Percentiles rank a stretch among this genome's conserved stretches.
Evolutionary conservation across 2,888 invertebrate species (phyloP).

Genomic region (Daptonema setosum): DNA sequence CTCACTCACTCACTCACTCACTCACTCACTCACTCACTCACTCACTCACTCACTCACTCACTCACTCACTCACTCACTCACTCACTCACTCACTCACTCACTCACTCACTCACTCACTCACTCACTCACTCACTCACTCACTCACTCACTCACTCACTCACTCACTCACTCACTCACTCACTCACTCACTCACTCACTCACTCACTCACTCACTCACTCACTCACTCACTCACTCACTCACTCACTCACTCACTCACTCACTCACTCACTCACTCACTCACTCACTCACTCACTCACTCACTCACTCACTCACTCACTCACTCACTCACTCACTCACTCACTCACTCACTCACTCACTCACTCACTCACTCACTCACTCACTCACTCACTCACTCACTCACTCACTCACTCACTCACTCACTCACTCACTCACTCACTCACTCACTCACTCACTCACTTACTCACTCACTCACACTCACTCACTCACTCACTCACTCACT

Average conservation of each 20-base stretch:
- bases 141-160: not conserved
- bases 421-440: not conserved
- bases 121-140: not conserved
- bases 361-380: not conserved
- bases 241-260: not conserved
- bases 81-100: not conserved
- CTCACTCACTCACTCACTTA: not conserved
- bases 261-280: not conserved
- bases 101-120: not conserved
- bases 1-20: not conserved
- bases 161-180: not conserved
- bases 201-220: not conserved
- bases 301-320: not conserved
- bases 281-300: not conserved
- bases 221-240: not conserved
- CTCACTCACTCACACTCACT: not conserved
- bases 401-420: not conserved
- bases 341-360: not conserved
- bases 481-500: too few species aligned
- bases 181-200: not conserved
- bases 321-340: not conserved
- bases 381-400: not conserved
- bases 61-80: not conserved
- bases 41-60: not conserved
- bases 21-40: not conserved